A percentile compares a stretch with the other conserved stretches of the same genome.
Evolutionary conservation across 2,113 vertebrate genomes (phyloP).

Genomic region (Ictidomys tridecemlineatus): DNA sequence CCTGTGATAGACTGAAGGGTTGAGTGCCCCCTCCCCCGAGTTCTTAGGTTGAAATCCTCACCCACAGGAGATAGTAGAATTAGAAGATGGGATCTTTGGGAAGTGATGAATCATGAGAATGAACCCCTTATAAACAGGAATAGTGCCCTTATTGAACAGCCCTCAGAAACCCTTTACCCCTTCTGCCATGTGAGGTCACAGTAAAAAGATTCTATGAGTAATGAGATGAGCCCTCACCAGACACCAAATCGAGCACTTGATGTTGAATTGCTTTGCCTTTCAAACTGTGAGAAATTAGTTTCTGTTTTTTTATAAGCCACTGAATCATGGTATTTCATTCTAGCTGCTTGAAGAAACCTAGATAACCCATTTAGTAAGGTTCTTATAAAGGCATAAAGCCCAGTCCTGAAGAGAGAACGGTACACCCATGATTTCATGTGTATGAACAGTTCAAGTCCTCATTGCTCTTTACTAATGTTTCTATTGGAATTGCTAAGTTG

Average conservation of each 20-base stretch:
- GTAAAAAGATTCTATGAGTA: no score
- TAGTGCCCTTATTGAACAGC: neutral
- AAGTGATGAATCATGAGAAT: neutral
- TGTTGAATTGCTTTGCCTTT: neutral
- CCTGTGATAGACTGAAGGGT: neutral
- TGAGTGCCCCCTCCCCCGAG: no score
- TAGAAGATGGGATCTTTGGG: neutral
- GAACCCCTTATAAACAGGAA: neutral
- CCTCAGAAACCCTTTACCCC: neutral
- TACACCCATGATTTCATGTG: neutral
- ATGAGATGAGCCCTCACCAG: neutral
- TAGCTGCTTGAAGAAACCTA: neutral
- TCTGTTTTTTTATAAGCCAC: neutral
- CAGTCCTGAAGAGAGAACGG: neutral
- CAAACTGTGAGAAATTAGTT: neutral
- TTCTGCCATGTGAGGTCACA: neutral
- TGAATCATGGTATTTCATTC: neutral
- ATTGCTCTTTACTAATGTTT: neutral
- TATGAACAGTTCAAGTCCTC: neutral
- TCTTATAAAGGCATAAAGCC: neutral
- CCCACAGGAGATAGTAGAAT: neutral
- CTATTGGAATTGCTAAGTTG: neutral
- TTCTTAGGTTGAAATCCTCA: neutral
- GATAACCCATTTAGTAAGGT: neutral
- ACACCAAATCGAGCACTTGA: neutral